A percentile compares a stretch with the other conserved stretches of the same genome.
These are phyloP conservation scores for Caenorhabditis briggsae DNA, from an alignment of 1,140 invertebrate species.

Conservation along the genomic window DNA sequence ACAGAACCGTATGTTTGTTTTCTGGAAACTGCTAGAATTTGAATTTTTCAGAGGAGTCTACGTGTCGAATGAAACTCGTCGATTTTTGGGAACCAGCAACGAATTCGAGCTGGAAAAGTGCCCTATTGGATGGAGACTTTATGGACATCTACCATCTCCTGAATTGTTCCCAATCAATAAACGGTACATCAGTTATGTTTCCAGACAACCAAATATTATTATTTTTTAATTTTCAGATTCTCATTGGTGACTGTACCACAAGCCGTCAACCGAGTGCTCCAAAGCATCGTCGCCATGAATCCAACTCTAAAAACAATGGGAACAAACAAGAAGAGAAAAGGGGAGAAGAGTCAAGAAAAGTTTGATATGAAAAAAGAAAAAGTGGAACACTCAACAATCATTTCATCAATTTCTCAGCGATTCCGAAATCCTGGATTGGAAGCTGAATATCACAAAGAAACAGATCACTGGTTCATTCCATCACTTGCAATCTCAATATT, in stretches of 20 bases:
- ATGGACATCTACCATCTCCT: constrained; percentile 33
- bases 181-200: not conserved
- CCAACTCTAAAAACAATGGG: constrained; percentile 56
- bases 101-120: constrained; percentile 55
- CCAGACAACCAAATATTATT: constrained; percentile 25
- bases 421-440: constrained; percentile 25
- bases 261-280: constrained; percentile 72
- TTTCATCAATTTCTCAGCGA: not conserved
- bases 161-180: constrained; percentile 62
- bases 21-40: not conserved
- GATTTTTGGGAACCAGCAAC: constrained; percentile 55
- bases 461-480: constrained; percentile 78
- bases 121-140: constrained; percentile 62
- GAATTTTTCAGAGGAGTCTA: constrained; percentile 65
- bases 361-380: constrained; percentile 48
- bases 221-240: constrained; percentile 69
- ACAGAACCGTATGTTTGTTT: constrained; percentile 58
- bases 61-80: constrained; percentile 69
- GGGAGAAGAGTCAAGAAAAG: constrained; percentile 47
- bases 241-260: constrained; percentile 76
- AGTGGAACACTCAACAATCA: constrained; percentile 34
- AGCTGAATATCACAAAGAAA: constrained; percentile 71
- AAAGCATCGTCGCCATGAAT: constrained; percentile 64
- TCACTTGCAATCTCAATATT: constrained; percentile 75
- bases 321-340: constrained; percentile 52